Conservation (phyloP, 2,113 vertebrate genomes). For the Sylvia atricapilla region DNA sequence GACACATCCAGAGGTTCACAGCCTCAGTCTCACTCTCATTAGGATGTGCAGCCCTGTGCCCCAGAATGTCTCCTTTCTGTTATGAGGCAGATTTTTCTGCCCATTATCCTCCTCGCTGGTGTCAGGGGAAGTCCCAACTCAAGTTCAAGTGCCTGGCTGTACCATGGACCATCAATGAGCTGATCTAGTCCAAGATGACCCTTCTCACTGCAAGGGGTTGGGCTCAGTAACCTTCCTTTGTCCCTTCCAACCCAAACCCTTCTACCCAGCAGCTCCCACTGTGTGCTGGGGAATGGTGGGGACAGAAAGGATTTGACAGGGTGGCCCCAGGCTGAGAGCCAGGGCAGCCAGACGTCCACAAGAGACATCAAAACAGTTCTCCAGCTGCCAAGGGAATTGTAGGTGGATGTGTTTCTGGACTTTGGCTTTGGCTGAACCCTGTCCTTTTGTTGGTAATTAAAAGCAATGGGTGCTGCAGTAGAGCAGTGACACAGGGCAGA, state of each 20-base stretch:
- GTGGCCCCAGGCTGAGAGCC: not conserved
- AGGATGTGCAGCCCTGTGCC: not conserved
- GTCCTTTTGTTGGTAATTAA: not conserved
- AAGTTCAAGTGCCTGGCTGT: not conserved
- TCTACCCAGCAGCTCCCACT: not conserved
- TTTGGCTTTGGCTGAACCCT: not conserved
- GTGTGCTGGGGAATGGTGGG: not conserved
- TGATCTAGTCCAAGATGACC: not conserved
- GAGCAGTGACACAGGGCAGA: not conserved
- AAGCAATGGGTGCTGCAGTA: not conserved
- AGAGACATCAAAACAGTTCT: not conserved
- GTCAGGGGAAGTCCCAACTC: not conserved
- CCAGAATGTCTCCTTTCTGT: not conserved
- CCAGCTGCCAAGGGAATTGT: not conserved
- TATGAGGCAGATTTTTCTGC: not conserved
- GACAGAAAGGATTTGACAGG: not conserved
- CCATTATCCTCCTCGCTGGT: not conserved
- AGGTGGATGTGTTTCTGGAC: not conserved
- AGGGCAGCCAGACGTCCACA: not conserved
- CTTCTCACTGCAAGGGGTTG: not conserved
- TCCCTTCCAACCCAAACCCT: not conserved
- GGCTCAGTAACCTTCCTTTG: not conserved
- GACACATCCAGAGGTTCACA: not conserved
- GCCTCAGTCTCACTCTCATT: not conserved
- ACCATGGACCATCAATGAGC: fast-evolving